Conservation (phyloP, 2,888 invertebrate genomes). For the Heteromyza rotundicornis region DNA sequence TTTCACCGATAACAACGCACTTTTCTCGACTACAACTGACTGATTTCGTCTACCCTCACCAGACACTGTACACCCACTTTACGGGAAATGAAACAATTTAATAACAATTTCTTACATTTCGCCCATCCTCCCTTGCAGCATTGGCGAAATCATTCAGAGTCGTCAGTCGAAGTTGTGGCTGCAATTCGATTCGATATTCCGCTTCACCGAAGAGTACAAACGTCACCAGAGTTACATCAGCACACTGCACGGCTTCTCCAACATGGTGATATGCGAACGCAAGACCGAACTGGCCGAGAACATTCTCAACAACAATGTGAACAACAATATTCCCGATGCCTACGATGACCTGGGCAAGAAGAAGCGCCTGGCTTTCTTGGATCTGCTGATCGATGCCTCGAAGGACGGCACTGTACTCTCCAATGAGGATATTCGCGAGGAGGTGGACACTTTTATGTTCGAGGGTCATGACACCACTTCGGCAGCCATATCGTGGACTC, state of each 20-base stretch:
- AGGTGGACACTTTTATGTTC: conserved; percentile 73
- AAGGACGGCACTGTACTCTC: conserved; percentile 63
- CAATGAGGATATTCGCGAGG: conserved; percentile 66
- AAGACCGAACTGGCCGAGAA: conserved; percentile 58
- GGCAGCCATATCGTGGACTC: conserved; percentile 62
- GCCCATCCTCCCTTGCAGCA: conserved; percentile 49
- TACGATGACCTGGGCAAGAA: conserved; percentile 62
- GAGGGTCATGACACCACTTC: conserved; percentile 65
- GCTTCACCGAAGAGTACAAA: conserved; percentile 65
- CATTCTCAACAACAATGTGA: conserved; percentile 46
- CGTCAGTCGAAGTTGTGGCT: conserved; percentile 70
- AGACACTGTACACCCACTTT: background rate
- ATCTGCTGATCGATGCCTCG: conserved; percentile 67
- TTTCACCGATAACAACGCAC: conserved; percentile 18
- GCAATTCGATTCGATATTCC: conserved; percentile 68
- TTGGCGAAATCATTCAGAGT: conserved; percentile 65
- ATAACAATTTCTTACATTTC: background rate
- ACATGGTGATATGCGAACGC: conserved; percentile 64
- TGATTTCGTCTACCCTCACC: background rate
- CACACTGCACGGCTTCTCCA: conserved; percentile 64
- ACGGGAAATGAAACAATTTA: background rate
- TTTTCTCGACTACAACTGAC: conserved; percentile 2
- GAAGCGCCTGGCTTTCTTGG: conserved; percentile 67
- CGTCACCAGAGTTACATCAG: conserved; percentile 64
- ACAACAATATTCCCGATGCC: conserved; percentile 45